Conservation (phyloP, 1,140 invertebrate genomes). For the Nylanderia fulva region DNA sequence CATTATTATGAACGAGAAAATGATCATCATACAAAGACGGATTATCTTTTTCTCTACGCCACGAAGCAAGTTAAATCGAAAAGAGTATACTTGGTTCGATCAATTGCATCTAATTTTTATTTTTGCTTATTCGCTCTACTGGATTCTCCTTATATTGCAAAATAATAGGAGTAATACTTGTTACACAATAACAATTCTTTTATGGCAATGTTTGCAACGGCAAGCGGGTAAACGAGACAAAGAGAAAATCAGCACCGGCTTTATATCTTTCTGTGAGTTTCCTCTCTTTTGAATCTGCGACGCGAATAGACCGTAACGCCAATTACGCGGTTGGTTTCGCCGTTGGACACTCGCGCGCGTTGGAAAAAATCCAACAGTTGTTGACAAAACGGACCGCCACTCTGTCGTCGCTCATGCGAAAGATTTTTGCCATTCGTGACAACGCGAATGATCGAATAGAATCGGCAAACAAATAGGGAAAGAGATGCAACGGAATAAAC, state of each 20-base stretch:
- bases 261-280: constrained; percentile 39
- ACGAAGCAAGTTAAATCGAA: background rate
- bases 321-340: constrained; percentile 64
- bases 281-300: constrained; percentile 30
- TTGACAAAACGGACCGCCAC: constrained; percentile 64
- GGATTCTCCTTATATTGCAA: background rate
- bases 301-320: constrained; percentile 41
- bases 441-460: background rate
- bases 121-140: constrained; percentile 21
- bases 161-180: constrained; percentile 4
- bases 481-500: background rate
- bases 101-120: constrained; percentile 47
- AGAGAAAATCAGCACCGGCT: constrained; percentile 30
- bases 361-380: constrained; percentile 44
- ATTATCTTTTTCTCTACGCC: constrained; percentile 1
- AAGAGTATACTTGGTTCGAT: background rate
- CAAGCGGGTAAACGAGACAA: background rate
- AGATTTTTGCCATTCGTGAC: constrained; percentile 51
- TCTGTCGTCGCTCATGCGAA: constrained; percentile 57
- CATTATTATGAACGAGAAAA: too few relatives aligned
- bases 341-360: constrained; percentile 4
- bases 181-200: constrained; percentile 9
- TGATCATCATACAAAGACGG: too few relatives aligned
- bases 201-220: background rate
- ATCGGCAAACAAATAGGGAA: background rate